These are phyloP conservation scores for Spisula subtruncata DNA, from an alignment of 2,888 invertebrate species.

Conservation along the genomic window DNA sequence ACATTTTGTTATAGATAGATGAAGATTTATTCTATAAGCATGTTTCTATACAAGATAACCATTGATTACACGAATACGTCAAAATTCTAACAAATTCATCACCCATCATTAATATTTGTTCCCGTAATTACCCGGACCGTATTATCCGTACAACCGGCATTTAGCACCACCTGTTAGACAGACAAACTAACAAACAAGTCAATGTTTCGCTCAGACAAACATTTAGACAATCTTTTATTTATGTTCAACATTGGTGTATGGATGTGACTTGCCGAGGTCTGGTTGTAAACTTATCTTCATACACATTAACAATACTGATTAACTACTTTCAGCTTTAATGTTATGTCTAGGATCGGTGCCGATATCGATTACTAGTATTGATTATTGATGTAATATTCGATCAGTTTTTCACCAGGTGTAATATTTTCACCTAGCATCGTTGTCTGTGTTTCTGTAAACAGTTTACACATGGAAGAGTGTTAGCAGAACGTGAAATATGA, in stretches of 20 bases:
- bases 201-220: neutral
- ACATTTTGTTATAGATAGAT: neutral
- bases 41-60: conserved; percentile 25
- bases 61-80: conserved; percentile 11
- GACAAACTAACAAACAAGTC: conserved; percentile 34
- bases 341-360: neutral
- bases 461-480: conserved; percentile 31
- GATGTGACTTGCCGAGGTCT: neutral
- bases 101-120: conserved; percentile 35
- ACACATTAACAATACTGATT: conserved; percentile 12
- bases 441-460: conserved; percentile 31
- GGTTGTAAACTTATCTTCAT: neutral
- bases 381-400: neutral
- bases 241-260: conserved; percentile 20
- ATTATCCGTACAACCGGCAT: conserved; percentile 12
- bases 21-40: conserved; percentile 15
- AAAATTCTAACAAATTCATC: conserved; percentile 33
- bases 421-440: neutral
- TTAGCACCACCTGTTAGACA: conserved; percentile 29
- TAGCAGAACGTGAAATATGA: conserved; percentile 34
- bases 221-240: neutral
- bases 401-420: neutral
- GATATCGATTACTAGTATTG: neutral
- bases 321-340: neutral
- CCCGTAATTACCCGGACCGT: conserved; percentile 24